Evolutionary conservation across 2,113 vertebrate genomes (phyloP).

Genomic region (Pantherophis guttatus): DNA sequence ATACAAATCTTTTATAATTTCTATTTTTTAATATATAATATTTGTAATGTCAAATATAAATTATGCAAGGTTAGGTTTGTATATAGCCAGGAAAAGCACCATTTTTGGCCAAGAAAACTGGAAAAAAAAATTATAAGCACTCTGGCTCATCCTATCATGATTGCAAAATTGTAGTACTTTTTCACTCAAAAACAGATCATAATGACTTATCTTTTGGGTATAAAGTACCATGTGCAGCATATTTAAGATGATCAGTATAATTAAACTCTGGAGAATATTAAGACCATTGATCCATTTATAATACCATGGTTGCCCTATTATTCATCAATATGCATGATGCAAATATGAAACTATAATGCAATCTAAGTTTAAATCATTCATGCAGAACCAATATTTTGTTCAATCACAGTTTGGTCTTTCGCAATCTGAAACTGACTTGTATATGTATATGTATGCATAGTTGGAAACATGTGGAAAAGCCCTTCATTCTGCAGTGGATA

Average conservation of each 20-base stretch:
- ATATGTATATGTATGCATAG: not conserved
- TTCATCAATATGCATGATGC: not conserved
- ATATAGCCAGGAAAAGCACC: not conserved
- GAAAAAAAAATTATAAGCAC: constrained; percentile 12
- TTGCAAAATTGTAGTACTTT: not conserved
- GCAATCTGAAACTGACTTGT: not conserved
- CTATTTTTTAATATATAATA: constrained; percentile 15
- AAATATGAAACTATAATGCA: not conserved
- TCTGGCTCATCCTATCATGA: not conserved
- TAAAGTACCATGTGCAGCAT: not conserved
- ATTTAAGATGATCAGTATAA: not conserved
- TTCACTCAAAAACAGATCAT: not conserved
- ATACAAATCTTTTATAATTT: not conserved
- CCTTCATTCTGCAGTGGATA: not conserved
- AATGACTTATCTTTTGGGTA: not conserved
- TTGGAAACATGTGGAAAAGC: not conserved
- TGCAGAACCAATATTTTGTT: not conserved
- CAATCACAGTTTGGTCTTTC: not conserved
- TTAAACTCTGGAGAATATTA: not conserved
- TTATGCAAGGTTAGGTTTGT: not conserved
- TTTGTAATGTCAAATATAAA: constrained; percentile 13
- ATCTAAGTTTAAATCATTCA: not conserved
- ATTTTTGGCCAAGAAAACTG: not conserved
- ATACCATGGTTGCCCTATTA: not conserved
- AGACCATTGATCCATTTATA: not conserved